Conservation (phyloP, 2,797 vertebrate species). For the Glossophaga mutica region DNA sequence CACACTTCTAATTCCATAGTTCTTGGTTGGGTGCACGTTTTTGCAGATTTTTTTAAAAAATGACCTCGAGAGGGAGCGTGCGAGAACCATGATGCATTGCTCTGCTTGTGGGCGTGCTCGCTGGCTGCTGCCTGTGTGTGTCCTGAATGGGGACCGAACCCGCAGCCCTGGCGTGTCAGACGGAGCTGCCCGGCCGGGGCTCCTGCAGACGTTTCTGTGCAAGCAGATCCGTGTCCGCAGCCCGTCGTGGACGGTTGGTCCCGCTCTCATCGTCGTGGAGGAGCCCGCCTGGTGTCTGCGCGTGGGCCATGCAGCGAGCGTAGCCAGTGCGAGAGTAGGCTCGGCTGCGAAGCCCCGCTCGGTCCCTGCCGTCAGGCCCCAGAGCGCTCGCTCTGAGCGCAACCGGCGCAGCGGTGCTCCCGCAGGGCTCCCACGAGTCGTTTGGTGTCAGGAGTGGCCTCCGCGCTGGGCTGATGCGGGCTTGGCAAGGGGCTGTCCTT, state of each 20-base stretch:
- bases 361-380: no score
- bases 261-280: not conserved
- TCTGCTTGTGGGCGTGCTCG: accelerated
- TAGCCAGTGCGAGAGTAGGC: no score
- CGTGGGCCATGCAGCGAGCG: accelerated
- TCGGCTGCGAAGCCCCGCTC: not conserved
- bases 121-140: not conserved
- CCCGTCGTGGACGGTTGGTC: not conserved
- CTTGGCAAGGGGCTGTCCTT: not conserved
- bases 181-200: not conserved
- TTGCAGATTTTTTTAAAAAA: not conserved
- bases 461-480: not conserved
- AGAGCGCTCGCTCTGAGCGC: no score
- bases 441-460: not conserved
- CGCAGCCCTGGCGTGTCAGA: not conserved
- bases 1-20: not conserved
- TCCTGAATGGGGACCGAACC: no score
- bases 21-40: not conserved
- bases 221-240: accelerated
- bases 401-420: no score
- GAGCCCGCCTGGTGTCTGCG: not conserved
- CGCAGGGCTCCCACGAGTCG: no score
- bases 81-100: not conserved
- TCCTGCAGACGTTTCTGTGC: not conserved
- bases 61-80: not conserved